Evolutionary conservation across 2,888 invertebrate species (phyloP).

Genomic region (Clostera curtula): DNA sequence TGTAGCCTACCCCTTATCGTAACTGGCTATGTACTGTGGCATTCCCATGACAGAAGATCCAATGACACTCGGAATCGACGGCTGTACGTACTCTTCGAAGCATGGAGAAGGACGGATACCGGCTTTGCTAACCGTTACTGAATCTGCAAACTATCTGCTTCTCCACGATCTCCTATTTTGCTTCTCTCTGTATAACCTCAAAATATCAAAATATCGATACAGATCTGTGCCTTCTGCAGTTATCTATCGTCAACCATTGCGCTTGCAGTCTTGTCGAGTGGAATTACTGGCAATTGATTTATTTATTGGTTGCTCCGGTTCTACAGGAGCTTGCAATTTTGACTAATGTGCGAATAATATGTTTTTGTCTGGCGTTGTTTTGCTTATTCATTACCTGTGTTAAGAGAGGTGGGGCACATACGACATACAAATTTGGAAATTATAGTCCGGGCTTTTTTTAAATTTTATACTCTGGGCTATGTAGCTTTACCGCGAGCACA

Average conservation of each 20-base stretch:
- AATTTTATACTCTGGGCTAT: no score
- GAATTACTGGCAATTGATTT: conserved; percentile 48
- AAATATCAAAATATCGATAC: neutral
- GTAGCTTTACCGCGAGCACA: no score
- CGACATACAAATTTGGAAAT: neutral
- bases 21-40: no score
- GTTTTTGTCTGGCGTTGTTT: conserved; percentile 32
- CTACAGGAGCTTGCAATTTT: conserved; percentile 30
- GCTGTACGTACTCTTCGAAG: no score
- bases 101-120: no score
- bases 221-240: neutral
- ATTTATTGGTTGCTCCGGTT: conserved; percentile 42
- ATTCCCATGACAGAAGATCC: no score
- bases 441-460: neutral
- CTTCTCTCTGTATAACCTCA: conserved; percentile 1
- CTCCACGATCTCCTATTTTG: no score
- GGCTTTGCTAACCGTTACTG: no score
- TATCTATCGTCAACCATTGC: conserved; percentile 5
- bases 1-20: no score
- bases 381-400: conserved; percentile 1
- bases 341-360: conserved; percentile 51
- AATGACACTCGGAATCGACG: no score
- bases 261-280: conserved; percentile 29
- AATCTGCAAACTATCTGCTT: no score
- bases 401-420: neutral